These are phyloP conservation scores for Odobenus rosmarus DNA, from an alignment of 2,113 vertebrate species.

Conservation along the genomic window DNA sequence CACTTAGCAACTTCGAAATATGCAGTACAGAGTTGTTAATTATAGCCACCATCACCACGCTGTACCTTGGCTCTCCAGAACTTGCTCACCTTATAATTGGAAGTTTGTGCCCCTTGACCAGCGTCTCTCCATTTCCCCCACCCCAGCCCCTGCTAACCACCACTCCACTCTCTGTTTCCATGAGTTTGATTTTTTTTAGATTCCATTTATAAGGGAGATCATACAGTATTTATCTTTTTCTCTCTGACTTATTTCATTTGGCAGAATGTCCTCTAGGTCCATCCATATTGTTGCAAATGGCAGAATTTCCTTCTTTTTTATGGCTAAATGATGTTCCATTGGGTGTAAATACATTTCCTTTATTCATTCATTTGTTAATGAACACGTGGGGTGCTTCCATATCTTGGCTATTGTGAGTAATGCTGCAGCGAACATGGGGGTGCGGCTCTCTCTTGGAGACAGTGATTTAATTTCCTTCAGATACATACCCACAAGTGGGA, in stretches of 20 bases:
- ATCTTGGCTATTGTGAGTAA: background rate
- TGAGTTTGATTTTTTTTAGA: background rate
- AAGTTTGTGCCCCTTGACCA: background rate
- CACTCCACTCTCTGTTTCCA: background rate
- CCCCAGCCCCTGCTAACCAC: background rate
- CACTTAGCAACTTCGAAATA: background rate
- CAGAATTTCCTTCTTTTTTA: background rate
- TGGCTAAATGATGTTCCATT: background rate
- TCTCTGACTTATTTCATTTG: background rate
- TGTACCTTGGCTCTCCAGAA: accelerated
- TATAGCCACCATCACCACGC: accelerated
- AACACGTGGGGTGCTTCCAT: background rate
- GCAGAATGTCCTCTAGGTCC: background rate
- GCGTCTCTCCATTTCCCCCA: background rate
- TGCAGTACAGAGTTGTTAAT: too few species aligned
- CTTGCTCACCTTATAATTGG: background rate
- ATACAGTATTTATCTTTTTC: background rate
- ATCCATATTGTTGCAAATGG: background rate
- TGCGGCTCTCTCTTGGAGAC: background rate
- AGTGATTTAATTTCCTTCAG: background rate
- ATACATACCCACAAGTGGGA: background rate
- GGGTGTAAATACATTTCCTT: background rate
- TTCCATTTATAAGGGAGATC: background rate
- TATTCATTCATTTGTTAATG: background rate
- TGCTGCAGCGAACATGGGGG: background rate